Base-by-base conservation (phyloP, 2,113 vertebrate species). In the Thomomys bottae region DNA sequence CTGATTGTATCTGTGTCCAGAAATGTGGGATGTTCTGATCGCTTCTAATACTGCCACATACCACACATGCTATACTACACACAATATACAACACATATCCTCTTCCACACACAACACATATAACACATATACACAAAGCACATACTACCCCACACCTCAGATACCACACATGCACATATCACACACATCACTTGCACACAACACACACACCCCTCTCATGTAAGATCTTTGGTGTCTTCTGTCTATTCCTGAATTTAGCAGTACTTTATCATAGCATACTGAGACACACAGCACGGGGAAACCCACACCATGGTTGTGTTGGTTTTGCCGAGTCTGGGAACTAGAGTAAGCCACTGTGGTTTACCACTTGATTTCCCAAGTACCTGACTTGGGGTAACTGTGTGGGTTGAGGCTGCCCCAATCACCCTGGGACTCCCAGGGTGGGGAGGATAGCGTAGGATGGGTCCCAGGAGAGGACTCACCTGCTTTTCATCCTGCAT, bases 321-420 rank as follows among this genome's bases (percentile, higher is more conserved):
- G 36, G 5, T 75, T 78, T 57, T 42, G 23, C 20, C 26, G 8
- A n/a, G 67, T 6, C 75, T 4, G 1, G 2, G n/a, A 42, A 8
- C 45, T 26, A 2, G 73, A 15, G 30, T 28, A 28, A 38, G 36
- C 67, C 3, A 0, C 79, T 76, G 78, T 11, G 54, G 4, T 54
- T 75, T 68, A 21, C 81, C 1, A 10, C 71, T 38, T 40, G 36
- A 17, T 21, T n/a, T 71, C 36, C 24, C 20, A 64, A 66, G 70
- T 45, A 28, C 21, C 8, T 20, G n/a, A 34, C 20, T 14, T 8
- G n/a, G 49, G 36, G 61, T 42, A 49, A 36, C 71, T 21, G 30
- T 10, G 67, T n/a, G n/a, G n/a, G n/a, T n/a, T n/a, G n/a, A 21
- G 8, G 42, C n/a, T 71, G 3, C 36, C 23, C 5, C 0, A 0